Evolutionary conservation across 2,797 vertebrate species (phyloP).

Genomic region (Pogoniulus pusillus): DNA sequence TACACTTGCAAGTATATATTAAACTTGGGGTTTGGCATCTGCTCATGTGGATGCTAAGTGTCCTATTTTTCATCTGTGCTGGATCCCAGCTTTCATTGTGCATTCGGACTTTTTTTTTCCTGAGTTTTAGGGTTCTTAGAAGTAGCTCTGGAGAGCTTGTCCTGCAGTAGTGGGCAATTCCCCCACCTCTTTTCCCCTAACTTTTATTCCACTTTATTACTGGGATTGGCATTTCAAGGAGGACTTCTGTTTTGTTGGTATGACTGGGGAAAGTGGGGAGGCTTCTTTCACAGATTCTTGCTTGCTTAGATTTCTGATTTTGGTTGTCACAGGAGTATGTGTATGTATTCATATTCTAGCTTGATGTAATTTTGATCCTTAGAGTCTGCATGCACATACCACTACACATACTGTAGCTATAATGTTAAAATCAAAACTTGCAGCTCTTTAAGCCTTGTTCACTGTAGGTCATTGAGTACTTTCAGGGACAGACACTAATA

Average conservation of each 20-base stretch:
- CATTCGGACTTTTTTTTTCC: not conserved
- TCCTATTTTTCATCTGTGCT: not conserved
- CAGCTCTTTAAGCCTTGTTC: not conserved
- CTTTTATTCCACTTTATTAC: not conserved
- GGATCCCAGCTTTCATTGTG: not conserved
- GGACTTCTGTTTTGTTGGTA: not conserved
- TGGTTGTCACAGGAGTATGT: not conserved
- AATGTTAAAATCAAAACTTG: not conserved
- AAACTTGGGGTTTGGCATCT: not conserved
- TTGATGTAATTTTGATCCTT: not conserved
- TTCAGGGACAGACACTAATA: not conserved
- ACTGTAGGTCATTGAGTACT: not conserved
- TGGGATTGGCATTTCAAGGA: not conserved
- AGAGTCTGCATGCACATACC: not conserved
- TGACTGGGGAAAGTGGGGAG: not conserved
- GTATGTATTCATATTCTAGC: not conserved
- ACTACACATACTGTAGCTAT: not conserved
- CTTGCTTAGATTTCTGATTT: not conserved
- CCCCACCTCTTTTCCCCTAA: fast-evolving
- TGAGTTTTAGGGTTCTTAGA: not conserved
- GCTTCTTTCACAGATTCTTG: not conserved
- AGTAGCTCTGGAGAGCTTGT: not conserved
- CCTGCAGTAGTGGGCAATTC: not conserved
- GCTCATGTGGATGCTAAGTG: not conserved
- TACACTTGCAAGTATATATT: not conserved